Evolutionary conservation across 2,888 invertebrate genomes (phyloP), one percentile per base, ranked within the genome.

Genomic region (Apodemia hepburni): DNA sequence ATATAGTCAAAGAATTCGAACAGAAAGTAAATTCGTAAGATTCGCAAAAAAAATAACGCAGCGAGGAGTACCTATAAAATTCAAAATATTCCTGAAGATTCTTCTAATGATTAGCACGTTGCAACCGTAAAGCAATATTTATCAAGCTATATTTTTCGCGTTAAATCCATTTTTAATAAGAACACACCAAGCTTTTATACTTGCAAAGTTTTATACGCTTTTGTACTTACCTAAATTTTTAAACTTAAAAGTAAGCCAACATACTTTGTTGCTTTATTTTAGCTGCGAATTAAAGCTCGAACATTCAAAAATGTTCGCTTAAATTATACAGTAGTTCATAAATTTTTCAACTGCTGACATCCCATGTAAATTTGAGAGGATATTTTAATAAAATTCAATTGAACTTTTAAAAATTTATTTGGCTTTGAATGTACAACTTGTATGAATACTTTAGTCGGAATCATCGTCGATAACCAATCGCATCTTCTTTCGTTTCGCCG

Each of bases 401-500:
- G 35, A 33, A 62, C 47, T 47, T 60, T 60, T 22, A 22, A 57
- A n/a, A 18, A 58, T 63, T 47, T 47, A 63, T 61, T 57, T 57
- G 15, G 22, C 54, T 63, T 29, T 42, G 42, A 18, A 35, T 45
- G 22, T 63, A 60, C 42, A 65, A 58, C 47, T 61, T 67, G 61
- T 65, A 65, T 61, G n/a, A 11, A 17, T 6, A 59, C 68, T 47
- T 47, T 69, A 88, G 68, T 89, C 89, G 0, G 90, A 90, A 70
- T 90, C 90, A 64, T 87, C 87, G 57, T 89, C 88, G 64, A 89
- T 89, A 68, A 90, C 71, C 62, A 80, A 69, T 62, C 84, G 75
- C 15, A 82, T 81, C 70, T 79, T 85, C 72, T 80, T 84, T 66
- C 79, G 77, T 78, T 80, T 84, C 60, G 75, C 72, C 68, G 79